Conservation (phyloP, 2,888 invertebrate species). For the Apotomis betuletana region DNA sequence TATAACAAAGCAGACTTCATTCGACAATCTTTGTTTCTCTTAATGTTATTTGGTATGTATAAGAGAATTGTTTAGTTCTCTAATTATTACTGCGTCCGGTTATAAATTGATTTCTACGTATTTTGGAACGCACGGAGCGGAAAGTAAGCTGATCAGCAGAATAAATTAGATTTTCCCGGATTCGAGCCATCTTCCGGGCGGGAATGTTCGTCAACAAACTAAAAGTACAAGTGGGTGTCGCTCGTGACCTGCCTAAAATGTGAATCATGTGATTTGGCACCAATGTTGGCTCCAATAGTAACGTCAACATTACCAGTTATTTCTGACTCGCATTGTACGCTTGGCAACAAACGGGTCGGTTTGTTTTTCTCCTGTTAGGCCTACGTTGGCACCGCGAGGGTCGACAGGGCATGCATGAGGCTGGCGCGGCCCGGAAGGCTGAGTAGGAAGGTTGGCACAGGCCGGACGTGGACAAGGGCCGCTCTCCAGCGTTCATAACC, state of each 20-base stretch:
- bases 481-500: no score
- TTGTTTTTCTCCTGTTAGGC: conserved; percentile 54
- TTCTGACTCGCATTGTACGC: conserved; percentile 65
- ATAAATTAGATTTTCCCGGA: conserved; percentile 16
- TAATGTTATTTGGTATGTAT: no score
- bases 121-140: no score
- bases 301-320: conserved; percentile 71
- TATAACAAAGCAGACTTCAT: no score
- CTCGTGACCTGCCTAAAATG: conserved; percentile 76
- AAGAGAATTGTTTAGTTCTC: no score
- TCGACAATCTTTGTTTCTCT: no score
- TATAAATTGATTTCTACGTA: no score
- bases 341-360: conserved; percentile 61
- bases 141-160: not conserved
- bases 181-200: conserved; percentile 12
- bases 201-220: conserved; percentile 39
- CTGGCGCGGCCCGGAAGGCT: no score
- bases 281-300: conserved; percentile 65
- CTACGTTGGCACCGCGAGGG: conserved; percentile 44
- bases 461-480: no score
- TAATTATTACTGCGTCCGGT: no score
- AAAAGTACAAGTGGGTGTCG: conserved; percentile 61
- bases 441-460: no score
- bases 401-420: not conserved
- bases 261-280: conserved; percentile 80